Evolutionary conservation across 2,888 invertebrate species (phyloP), one percentile per base, ranked within the genome.

Genomic region (Lasioglossum zephyrum): DNA sequence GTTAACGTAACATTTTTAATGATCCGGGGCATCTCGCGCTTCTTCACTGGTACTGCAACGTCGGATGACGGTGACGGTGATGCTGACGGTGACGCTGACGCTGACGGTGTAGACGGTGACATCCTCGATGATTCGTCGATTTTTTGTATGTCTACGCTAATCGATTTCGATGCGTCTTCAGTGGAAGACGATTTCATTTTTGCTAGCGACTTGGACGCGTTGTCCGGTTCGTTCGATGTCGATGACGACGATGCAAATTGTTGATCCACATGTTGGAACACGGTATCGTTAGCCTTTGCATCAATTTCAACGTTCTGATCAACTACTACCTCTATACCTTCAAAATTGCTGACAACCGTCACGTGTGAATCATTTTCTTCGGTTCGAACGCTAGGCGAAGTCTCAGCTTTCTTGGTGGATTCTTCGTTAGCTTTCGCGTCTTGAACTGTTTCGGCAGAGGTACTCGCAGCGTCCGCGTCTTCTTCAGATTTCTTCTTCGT

Each of bases 1-100:
- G 94, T 94, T 18, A 95, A 85, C 4, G 95, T 85, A 0, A 95
- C 94, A 76, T 94, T 95, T 82, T 95, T 94, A 74, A 95, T 95
- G 49, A 95, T 95, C 79, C 95, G 91, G 8, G 95, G 95, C 89
- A 95, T 95, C 77, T 95, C 95, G 3, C 95, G 94, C 53, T 95
- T 95, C 47, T 95, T 95, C 1, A 95, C 95, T 0, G 95, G 94
- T 11, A 95, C 88, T 26, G 86, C 86, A 3, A 89, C 76, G 0
- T 93, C 93, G 8, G 93, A 89, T 11, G 90, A 86, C 5, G 93
- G 90, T 8, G 93, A 90, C 6, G 92, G 89, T 2, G 89, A 44
- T 13, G 39, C 4, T 39, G 39, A 39, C 39, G 5, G 0, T 4
- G 39, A 4, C 0, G 5, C 3, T 6, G 93, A 90, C 6, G 92